Evolutionary conservation across 2,113 vertebrate genomes (phyloP).

Genomic region (Bubo blakistoni): DNA sequence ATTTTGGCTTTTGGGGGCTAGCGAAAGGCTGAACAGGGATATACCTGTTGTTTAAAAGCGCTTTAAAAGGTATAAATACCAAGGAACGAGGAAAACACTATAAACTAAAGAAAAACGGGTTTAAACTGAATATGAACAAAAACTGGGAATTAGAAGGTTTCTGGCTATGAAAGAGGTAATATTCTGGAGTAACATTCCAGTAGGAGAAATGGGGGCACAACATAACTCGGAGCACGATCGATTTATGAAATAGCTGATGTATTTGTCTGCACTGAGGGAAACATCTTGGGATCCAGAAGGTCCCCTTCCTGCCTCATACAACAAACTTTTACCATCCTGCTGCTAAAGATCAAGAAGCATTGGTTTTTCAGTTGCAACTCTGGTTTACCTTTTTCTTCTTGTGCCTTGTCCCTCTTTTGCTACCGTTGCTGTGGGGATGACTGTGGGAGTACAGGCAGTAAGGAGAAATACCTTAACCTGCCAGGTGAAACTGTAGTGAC

Average conservation of each 20-base stretch:
- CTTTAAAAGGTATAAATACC: background rate
- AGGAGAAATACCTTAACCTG: background rate
- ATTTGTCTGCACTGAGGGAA: background rate
- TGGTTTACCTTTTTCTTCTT: background rate
- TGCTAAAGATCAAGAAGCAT: background rate
- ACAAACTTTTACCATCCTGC: background rate
- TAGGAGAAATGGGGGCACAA: background rate
- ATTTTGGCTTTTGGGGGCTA: background rate
- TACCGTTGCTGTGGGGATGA: background rate
- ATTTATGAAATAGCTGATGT: background rate
- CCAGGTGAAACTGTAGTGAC: background rate
- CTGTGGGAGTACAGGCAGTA: background rate
- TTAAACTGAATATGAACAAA: background rate
- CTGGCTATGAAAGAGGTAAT: background rate
- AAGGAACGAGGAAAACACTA: background rate
- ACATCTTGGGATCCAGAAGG: background rate
- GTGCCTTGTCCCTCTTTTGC: background rate
- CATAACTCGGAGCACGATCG: fast-evolving
- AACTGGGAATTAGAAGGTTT: background rate
- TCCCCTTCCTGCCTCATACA: background rate
- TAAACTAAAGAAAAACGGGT: background rate
- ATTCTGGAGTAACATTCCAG: background rate
- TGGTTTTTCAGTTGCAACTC: background rate
- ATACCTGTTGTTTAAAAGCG: background rate
- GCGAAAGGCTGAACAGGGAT: background rate